Percentiles rank a stretch among this genome's conserved stretches.
phyloP scores from a whole-genome alignment of 2,888 invertebrate genomes.

The Elmis aenea region DNA sequence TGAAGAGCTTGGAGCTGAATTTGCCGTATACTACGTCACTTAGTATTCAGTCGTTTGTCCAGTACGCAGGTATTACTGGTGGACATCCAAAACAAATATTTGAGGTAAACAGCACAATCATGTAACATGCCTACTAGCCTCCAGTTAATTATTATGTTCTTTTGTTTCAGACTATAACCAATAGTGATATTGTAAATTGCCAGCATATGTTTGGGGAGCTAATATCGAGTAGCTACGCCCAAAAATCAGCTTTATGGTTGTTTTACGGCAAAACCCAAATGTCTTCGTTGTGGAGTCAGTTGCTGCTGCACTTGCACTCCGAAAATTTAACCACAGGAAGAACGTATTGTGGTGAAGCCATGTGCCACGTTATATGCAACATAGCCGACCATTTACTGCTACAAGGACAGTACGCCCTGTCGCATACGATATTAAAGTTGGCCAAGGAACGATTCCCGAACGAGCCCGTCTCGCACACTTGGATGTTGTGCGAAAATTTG shows the following conservation, averaged over 20 bases:
- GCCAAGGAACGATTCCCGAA: constrained; percentile 62
- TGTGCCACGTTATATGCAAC: constrained; percentile 66
- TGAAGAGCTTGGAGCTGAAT: constrained; percentile 63
- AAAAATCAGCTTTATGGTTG: constrained; percentile 82
- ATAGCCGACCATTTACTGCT: constrained; percentile 55
- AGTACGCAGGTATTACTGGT: constrained; percentile 66
- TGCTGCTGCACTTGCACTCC: constrained; percentile 70
- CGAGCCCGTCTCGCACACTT: constrained; percentile 56
- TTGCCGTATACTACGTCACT: constrained; percentile 68
- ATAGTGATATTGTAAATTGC: constrained; percentile 81
- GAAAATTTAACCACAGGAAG: constrained; percentile 47
- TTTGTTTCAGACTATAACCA: constrained; percentile 65
- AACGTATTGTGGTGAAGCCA: constrained; percentile 51
- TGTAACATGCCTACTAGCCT: constrained; percentile 4
- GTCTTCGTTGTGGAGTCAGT: constrained; percentile 73
- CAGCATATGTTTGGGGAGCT: constrained; percentile 78
- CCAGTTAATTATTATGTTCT: constrained; percentile 6
- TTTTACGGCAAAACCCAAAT: constrained; percentile 85
- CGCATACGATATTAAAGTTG: constrained; percentile 55
- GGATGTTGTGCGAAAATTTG: constrained; percentile 64
- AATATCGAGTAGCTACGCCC: constrained; percentile 72
- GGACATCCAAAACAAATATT: constrained; percentile 64
- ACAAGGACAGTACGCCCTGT: constrained; percentile 54
- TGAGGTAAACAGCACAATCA: constrained; percentile 48
- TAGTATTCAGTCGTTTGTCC: constrained; percentile 71